These are phyloP conservation scores for Acanthococcus lagerstroemiae DNA, from an alignment of 2,888 invertebrate species.

Conservation along the genomic window DNA sequence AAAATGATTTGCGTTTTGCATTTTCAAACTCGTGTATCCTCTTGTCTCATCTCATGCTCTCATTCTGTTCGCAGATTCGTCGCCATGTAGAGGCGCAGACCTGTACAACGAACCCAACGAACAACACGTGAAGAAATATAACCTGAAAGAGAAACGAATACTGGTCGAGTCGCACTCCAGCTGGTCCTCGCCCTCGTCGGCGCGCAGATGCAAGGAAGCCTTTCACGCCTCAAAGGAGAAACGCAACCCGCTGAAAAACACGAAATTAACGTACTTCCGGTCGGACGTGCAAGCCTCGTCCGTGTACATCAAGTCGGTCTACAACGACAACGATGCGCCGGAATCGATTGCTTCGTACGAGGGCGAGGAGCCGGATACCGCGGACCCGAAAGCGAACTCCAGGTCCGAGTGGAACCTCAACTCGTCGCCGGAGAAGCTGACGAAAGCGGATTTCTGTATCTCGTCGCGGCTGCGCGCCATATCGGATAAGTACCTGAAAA, in stretches of 20 bases:
- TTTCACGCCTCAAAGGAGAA: slow-evolving; percentile 46
- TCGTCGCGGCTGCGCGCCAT: slow-evolving; percentile 60
- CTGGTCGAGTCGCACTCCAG: not conserved
- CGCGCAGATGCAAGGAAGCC: not conserved
- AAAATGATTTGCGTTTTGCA: no score
- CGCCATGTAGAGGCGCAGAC: not conserved
- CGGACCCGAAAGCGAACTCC: not conserved
- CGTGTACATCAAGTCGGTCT: not conserved
- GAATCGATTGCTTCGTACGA: not conserved
- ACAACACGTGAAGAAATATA: slow-evolving; percentile 24
- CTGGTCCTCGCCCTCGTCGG: not conserved
- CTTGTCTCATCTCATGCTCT: no score
- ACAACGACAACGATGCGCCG: not conserved
- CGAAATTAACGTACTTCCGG: slow-evolving; percentile 55
- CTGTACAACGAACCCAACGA: slow-evolving; percentile 11
- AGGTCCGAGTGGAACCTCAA: not conserved
- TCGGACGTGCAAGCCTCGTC: slow-evolving; percentile 37
- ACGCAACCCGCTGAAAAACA: slow-evolving; percentile 59
- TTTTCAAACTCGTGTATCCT: no score
- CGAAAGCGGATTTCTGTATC: slow-evolving; percentile 44
- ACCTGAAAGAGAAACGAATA: slow-evolving; percentile 17
- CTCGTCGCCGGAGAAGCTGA: not conserved
- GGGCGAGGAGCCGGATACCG: not conserved
- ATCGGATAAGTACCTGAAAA: slow-evolving; percentile 61
- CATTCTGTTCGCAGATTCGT: slow-evolving; percentile 2